phyloP scores from a whole-genome alignment of 2,113 vertebrate genomes.

The Cariama cristata region DNA sequence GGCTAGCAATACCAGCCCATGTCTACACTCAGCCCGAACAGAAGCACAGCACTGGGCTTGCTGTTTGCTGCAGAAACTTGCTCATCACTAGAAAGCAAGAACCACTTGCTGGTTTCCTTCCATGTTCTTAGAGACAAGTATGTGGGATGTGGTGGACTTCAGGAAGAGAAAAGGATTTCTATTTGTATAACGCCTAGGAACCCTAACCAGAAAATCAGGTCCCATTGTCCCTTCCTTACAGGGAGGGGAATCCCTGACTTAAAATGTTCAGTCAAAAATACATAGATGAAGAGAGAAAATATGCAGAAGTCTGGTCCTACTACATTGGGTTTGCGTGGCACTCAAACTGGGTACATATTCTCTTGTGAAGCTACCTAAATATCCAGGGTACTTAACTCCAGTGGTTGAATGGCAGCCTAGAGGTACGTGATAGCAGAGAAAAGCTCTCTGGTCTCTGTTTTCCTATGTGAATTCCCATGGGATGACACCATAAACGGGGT shows the following conservation, averaged over 20 bases:
- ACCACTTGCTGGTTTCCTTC: background rate
- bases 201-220: background rate
- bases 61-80: background rate
- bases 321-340: fast-evolving
- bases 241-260: background rate
- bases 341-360: background rate
- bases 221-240: background rate
- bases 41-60: background rate
- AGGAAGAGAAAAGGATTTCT: background rate
- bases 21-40: background rate
- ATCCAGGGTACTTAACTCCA: background rate
- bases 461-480: background rate
- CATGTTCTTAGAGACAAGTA: background rate
- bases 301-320: background rate
- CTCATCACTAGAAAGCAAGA: background rate
- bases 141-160: background rate
- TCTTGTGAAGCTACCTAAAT: background rate
- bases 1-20: background rate
- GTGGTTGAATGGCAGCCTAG: background rate
- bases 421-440: background rate
- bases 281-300: background rate
- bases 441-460: background rate
- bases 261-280: background rate
- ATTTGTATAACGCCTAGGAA: background rate
- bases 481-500: background rate